Evolutionary conservation across 2,888 invertebrate genomes (phyloP), one percentile per base, ranked within the genome.

Genomic region (Prionchulus punctatus): DNA sequence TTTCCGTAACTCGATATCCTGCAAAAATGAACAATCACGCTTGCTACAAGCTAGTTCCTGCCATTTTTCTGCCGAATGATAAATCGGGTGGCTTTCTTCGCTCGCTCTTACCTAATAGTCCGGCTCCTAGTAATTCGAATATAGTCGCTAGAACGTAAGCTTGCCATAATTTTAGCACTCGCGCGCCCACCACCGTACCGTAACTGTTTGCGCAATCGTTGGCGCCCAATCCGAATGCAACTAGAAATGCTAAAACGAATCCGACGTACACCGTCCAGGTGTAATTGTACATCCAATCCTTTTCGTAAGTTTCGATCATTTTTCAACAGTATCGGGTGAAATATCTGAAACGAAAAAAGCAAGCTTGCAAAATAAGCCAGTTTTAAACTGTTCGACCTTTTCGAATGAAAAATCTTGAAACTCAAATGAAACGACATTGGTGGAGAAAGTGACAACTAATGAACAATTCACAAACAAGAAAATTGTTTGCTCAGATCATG

Each of bases 151-250:
- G 25, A 1, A 57, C 27, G 53, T 60, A 60, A 15, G 60, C 60
- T 15, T 54, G 47, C 54, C 59, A 53, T 3, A 60, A 50, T 26
- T 48, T 60, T 23, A 60, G 52, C 18, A 60, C 60, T 21, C 52
- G 45, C 30, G 59, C 27, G 23, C 57, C 60, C 18, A 60, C 57
- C 15, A 53, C 57, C 2, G 57, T 36, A 3, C 60, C 60, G 43
- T 60, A 60, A 25, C 59, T 59, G 42, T 60, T 60, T 45, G 58
- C 60, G 50, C 57, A 57, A 25, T 60, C 60, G 42, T 60, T 60
- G 54, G 60, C 60, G 30, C 60, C 60, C 59, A 60, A 56, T 31
- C 55, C 56, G 30, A 60, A 60, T 1, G 59, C 52, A 31, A 60
- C 48, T 3, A 60, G 25, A 31, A 58, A 60, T 18, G 54, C 53